Evolutionary conservation across 2,888 invertebrate species (phyloP).

Genomic region (Drosophila niveifrons): DNA sequence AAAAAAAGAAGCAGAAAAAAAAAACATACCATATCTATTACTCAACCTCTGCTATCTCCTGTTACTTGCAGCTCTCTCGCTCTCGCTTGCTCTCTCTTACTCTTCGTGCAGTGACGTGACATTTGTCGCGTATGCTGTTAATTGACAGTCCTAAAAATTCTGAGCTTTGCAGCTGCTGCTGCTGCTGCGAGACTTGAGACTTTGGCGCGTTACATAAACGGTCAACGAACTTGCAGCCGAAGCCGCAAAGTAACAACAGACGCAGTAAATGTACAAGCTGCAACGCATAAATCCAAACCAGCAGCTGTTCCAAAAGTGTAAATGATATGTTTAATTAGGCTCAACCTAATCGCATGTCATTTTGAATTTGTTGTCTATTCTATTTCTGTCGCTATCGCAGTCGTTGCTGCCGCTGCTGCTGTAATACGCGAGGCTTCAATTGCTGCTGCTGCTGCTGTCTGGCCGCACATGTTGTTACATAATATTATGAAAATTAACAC

Average conservation of each 20-base stretch:
- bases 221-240: slow-evolving; percentile 56
- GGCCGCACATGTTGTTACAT: slow-evolving; percentile 76
- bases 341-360: neutral
- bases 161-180: slow-evolving; percentile 58
- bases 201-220: slow-evolving; percentile 64
- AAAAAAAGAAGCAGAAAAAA: slow-evolving; percentile 25
- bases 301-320: neutral
- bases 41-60: slow-evolving; percentile 54
- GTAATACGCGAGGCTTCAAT: slow-evolving; percentile 4
- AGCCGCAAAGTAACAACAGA: neutral
- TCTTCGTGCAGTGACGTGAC: slow-evolving; percentile 56
- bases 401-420: neutral
- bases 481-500: slow-evolving; percentile 82
- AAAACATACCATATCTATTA: slow-evolving; percentile 68
- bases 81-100: slow-evolving; percentile 13
- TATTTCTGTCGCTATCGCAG: slow-evolving; percentile 2
- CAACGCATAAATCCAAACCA: neutral
- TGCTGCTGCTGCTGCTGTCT: slow-evolving; percentile 19
- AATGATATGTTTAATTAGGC: neutral
- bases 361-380: neutral
- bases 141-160: slow-evolving; percentile 62
- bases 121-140: slow-evolving; percentile 60
- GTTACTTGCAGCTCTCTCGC: slow-evolving; percentile 33
- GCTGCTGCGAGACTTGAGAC: slow-evolving; percentile 34
- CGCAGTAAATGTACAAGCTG: neutral